Percentiles rank a stretch among this genome's conserved stretches.
phyloP scores from a whole-genome alignment of 2,797 vertebrate genomes.

The Hephaestus fuliginosus region DNA sequence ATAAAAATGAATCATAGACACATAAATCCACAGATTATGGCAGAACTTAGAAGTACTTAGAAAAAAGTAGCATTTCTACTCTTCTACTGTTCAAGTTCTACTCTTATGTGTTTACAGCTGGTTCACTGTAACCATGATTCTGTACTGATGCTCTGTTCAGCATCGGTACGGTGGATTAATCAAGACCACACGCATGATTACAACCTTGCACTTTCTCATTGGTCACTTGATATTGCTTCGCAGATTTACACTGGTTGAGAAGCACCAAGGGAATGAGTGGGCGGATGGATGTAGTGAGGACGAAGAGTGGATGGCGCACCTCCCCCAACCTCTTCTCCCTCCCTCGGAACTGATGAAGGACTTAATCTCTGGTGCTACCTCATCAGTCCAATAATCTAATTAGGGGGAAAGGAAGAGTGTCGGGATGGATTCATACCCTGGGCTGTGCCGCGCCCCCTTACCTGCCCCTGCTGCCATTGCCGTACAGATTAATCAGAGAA shows the following conservation, averaged over 20 bases:
- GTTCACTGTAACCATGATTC: background rate
- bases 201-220: conserved; percentile 19
- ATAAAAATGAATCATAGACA: conserved; percentile 3
- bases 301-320: conserved; percentile 38
- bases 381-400: conserved; percentile 84
- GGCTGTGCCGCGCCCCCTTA: conserved; percentile 60
- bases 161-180: background rate
- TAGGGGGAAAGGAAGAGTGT: conserved; percentile 76
- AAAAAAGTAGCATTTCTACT: background rate
- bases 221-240: conserved; percentile 32
- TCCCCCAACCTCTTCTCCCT: conserved; percentile 32
- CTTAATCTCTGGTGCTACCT: conserved; percentile 81
- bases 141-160: background rate
- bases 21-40: background rate
- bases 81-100: background rate
- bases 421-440: conserved; percentile 73
- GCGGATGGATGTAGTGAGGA: conserved; percentile 37
- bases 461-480: conserved; percentile 69
- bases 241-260: conserved; percentile 50
- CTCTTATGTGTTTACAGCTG: background rate
- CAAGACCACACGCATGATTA: background rate
- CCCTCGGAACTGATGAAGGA: conserved; percentile 77
- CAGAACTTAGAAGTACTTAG: background rate
- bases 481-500: conserved; percentile 74
- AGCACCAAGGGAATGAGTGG: conserved; percentile 30